A percentile compares a stretch with the other conserved stretches of the same genome.
phyloP scores from a whole-genome alignment of 2,797 vertebrate genomes.

The Anguilla anguilla region DNA sequence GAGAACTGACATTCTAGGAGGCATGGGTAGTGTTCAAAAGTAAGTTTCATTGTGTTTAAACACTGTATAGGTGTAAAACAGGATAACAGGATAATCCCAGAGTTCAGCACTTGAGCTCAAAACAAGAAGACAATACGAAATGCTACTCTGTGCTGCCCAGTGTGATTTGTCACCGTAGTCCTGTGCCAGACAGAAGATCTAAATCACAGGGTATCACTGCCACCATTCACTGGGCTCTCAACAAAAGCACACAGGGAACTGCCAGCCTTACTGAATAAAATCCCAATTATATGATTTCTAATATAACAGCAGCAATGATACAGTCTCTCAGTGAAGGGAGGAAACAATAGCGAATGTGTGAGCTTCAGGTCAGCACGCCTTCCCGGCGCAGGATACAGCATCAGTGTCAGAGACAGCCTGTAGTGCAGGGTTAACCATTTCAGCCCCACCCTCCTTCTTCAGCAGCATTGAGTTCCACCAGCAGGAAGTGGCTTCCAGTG shows the following conservation, averaged over 20 bases:
- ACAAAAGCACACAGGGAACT: background rate
- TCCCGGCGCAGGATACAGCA: background rate
- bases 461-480: background rate
- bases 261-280: background rate
- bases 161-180: background rate
- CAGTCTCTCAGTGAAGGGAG: background rate
- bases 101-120: background rate
- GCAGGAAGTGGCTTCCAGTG: background rate
- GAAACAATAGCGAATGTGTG: background rate
- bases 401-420: background rate
- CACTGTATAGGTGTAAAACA: background rate
- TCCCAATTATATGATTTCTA: background rate
- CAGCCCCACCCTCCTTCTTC: background rate
- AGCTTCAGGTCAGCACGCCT: background rate
- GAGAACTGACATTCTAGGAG: background rate
- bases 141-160: background rate
- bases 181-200: background rate
- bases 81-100: background rate
- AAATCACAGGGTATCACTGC: constrained; percentile 14
- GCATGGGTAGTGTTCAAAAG: background rate
- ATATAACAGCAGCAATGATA: constrained; percentile 9
- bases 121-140: background rate
- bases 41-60: background rate
- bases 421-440: background rate
- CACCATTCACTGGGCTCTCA: background rate